Base-by-base conservation (phyloP, 1,140 invertebrate species). In the Zaprionus lachaisei region DNA sequence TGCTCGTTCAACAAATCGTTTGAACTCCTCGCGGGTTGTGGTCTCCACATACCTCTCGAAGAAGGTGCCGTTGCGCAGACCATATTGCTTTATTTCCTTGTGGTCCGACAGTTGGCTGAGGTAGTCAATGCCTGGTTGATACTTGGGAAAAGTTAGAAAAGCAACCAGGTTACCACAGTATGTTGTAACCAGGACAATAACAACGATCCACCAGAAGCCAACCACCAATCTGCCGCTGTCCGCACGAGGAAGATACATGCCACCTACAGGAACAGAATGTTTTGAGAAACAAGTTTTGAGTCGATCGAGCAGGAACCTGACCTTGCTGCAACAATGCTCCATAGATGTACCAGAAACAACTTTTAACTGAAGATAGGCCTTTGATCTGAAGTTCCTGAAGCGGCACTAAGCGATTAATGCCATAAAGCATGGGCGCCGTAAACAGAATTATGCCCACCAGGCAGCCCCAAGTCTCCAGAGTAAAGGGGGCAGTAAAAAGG, bases 141-240 rank as follows among this genome's bases (percentile, higher is more conserved):
- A 96, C 92, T 96, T 96, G 0, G 98, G 97, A 91, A 99, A 98
- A 1, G 98, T 99, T 9, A 99, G 94, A 90, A 98, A 98, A 5
- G 98, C 98, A 0, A 99, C 97, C 26, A 99, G 94, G 93, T 97
- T 98, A 6, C 98, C 98, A 44, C 97, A 97, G 93, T 99, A 99
- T 0, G 97, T 98, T 3, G 98, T 98, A 0, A 98, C 96, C 1
- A 98, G 94, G 0, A 99, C 96, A 66, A 99, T 94, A 4, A 98
- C 97, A 14, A 98, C 96, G 14, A 99, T 92, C 98, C 98, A 99
- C 98, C 98, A 99, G 5, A 97, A 96, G 0, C 97, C 97, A 1
- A 99, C 95, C 1, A 99, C 94, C 4, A 98, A 85, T n/a, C 98
- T 94, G n/a, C 97, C 97, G 78, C 97, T 98, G 82, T 97, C 96